Evolutionary conservation across 2,113 vertebrate species (phyloP).

Genomic region (Petroica traversi): DNA sequence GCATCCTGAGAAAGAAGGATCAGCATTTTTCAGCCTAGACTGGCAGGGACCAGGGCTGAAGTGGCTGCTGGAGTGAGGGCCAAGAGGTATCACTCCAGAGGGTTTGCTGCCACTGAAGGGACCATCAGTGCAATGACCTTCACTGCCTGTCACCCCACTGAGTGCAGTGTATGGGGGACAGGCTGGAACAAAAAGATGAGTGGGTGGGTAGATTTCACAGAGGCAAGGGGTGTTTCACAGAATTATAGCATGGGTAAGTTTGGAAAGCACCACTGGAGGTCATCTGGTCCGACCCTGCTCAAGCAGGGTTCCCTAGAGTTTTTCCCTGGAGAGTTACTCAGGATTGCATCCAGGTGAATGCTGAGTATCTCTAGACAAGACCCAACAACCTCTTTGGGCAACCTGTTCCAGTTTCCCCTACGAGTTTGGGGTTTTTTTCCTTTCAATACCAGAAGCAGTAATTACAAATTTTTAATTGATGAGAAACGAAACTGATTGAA

Average conservation of each 20-base stretch:
- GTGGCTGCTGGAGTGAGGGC: not conserved
- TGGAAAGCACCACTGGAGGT: not conserved
- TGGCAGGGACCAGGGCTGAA: not conserved
- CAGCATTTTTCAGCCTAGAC: not conserved
- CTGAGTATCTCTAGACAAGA: not conserved
- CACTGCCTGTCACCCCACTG: not conserved
- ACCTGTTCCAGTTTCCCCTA: not conserved
- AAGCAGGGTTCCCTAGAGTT: not conserved
- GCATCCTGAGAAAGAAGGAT: constrained; percentile 80
- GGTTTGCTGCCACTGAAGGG: not conserved
- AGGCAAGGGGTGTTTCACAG: not conserved
- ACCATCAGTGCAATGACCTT: not conserved
- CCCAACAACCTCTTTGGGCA: not conserved
- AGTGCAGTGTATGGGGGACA: not conserved
- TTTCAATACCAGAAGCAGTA: not conserved
- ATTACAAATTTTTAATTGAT: not conserved
- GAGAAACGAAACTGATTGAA: not conserved
- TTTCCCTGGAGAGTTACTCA: not conserved
- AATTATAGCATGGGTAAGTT: not conserved
- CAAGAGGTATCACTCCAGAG: not conserved
- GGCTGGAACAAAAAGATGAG: not conserved
- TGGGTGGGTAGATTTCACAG: not conserved
- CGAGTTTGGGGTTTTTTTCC: accelerated
- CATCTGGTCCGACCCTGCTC: not conserved
- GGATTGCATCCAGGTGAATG: not conserved